phyloP scores from a whole-genome alignment of 2,797 vertebrate genomes.

The Pseudochirops cupreus region DNA sequence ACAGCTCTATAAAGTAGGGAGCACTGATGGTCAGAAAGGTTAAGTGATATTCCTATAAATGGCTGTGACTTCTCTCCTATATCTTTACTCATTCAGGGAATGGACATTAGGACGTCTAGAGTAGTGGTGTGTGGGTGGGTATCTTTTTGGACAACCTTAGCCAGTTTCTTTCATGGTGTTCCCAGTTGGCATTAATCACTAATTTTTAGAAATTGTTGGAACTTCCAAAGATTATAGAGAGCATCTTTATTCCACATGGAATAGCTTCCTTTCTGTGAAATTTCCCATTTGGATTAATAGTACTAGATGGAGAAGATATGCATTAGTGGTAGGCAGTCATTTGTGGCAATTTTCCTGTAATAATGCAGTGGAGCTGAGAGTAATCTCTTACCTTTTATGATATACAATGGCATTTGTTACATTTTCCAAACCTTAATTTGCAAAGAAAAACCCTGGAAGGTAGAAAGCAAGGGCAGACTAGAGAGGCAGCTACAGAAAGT shows the following conservation, averaged over 20 bases:
- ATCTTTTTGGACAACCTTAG: background rate
- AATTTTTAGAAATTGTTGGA: background rate
- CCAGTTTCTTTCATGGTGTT: background rate
- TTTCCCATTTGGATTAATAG: slow-evolving; percentile 42
- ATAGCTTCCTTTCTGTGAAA: slow-evolving; percentile 21
- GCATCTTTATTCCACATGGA: background rate
- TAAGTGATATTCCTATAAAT: background rate
- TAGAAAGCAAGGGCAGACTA: slow-evolving; percentile 18
- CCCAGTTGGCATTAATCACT: background rate
- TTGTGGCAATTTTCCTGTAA: slow-evolving; percentile 39
- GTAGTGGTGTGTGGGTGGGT: background rate
- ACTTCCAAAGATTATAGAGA: slow-evolving; percentile 29
- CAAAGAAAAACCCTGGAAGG: slow-evolving; percentile 25
- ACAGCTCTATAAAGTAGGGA: background rate
- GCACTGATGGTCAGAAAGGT: background rate
- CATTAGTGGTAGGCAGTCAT: background rate
- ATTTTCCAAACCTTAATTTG: slow-evolving; percentile 38
- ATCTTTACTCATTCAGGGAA: background rate
- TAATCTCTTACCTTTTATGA: slow-evolving; percentile 30
- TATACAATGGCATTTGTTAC: background rate
- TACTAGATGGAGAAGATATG: background rate
- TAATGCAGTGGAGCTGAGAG: slow-evolving; percentile 18
- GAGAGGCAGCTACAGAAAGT: background rate
- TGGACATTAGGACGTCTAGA: background rate
- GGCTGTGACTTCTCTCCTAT: background rate